Base-by-base conservation (phyloP, 2,888 invertebrate genomes). In the Agapostemon virescens region DNA sequence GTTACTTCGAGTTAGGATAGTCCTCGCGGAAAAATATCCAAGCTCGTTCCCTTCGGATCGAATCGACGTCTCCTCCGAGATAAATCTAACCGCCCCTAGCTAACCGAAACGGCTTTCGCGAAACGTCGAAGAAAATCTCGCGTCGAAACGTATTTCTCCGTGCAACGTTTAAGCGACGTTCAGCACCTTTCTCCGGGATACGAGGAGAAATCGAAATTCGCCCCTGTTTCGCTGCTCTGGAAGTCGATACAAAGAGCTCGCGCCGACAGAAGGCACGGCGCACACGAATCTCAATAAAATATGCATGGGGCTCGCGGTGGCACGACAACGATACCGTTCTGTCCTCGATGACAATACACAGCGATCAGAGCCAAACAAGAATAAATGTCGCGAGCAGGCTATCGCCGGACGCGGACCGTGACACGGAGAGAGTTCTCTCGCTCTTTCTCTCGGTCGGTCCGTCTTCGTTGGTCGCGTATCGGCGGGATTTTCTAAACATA, bases 401-500 rank as follows among this genome's bases (percentile, higher is more conserved):
- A 45, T 49, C 23, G 49, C 20, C 23, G 20, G 42, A 49, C 15
- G 49, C 40, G 26, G 20, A 42, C 52, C 11, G 58, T 68, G 77
- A 68, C 36, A 49, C 55, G 63, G 20, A 17, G 2, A 7, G 45
- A 6, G 7, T 20, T 20, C n/a, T 11, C 49, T 49, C n/a, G 49
- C 3, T 11, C 49, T 49, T 0, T n/a, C 1, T 11, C n/a, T 49
- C 49, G 30, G 4, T 33, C 30, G 30, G 58, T 1, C 20, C 2
- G 2, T 30, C 26, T 26, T 0, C 7, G n/a, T 36, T 6, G 71
- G 30, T 23, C 40, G 36, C 66, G 11, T 36, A 26, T 26, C 26
- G 20, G 33, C n/a, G 49, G 13, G 38, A n/a, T 38, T 52, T 58
- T 83, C 83, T 82, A 83, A 79, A 83, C 66, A 71, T 83, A 77